Evolutionary conservation across 2,888 invertebrate genomes (phyloP).

Genomic region (Rhynchonema sp.): DNA sequence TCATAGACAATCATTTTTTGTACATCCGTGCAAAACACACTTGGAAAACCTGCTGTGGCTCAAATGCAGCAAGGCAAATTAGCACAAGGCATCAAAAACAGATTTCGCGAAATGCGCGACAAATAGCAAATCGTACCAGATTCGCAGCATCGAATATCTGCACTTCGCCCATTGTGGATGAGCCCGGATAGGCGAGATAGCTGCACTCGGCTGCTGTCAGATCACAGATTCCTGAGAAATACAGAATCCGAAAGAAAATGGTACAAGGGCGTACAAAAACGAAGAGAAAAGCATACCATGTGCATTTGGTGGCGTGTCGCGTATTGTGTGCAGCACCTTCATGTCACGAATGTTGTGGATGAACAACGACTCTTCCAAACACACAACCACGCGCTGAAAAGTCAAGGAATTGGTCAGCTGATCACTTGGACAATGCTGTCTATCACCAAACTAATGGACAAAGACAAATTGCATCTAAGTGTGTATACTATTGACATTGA

Average conservation of each 20-base stretch:
- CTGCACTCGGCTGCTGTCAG: slow-evolving; percentile 49
- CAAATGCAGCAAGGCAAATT: too few species aligned
- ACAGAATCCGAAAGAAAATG: background rate
- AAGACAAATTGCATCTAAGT: too few species aligned
- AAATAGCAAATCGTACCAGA: too few species aligned
- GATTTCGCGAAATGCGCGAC: too few species aligned
- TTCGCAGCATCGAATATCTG: slow-evolving; percentile 82
- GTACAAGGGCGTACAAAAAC: background rate
- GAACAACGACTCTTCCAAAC: slow-evolving; percentile 86
- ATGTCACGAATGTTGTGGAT: slow-evolving; percentile 70
- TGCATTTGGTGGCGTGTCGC: slow-evolving; percentile 89
- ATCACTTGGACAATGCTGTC: too few species aligned
- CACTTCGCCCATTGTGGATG: slow-evolving; percentile 74
- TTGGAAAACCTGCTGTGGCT: too few species aligned
- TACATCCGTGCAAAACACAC: too few species aligned
- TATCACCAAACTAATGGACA: too few species aligned
- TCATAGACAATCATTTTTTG: too few species aligned
- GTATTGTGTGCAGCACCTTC: slow-evolving; percentile 68
- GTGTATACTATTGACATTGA: too few species aligned
- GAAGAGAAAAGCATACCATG: slow-evolving; percentile 43
- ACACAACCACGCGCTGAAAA: slow-evolving; percentile 68
- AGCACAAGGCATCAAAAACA: too few species aligned
- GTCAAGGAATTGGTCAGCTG: too few species aligned
- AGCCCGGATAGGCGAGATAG: slow-evolving; percentile 88
- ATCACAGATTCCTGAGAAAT: slow-evolving; percentile 13